Conservation (phyloP, 2,113 vertebrate genomes). For the Uropsilus gracilis region DNA sequence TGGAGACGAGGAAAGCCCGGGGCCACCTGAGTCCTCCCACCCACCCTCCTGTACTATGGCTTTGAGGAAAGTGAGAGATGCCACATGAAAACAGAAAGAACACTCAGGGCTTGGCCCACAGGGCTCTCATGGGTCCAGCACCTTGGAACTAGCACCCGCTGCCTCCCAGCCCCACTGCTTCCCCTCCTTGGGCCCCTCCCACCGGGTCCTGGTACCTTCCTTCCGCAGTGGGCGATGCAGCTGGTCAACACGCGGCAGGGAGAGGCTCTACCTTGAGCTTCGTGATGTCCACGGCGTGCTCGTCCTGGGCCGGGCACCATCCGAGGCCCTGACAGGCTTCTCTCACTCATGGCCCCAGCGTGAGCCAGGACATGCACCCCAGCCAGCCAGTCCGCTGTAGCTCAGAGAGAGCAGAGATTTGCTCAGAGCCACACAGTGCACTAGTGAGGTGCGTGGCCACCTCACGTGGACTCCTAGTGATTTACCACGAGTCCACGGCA, state of each 20-base stretch:
- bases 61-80: no score
- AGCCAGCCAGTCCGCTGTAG: neutral
- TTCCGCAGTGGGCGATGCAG: accelerated
- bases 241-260: accelerated
- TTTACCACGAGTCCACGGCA: accelerated
- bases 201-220: no score
- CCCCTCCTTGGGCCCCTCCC: no score
- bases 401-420: neutral
- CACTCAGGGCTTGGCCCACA: neutral
- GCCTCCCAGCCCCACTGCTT: accelerated
- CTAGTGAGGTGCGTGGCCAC: no score
- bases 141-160: no score
- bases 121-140: neutral
- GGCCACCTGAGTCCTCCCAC: no score
- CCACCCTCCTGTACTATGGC: no score
- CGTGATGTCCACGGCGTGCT: neutral
- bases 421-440: neutral
- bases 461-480: neutral
- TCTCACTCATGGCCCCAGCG: neutral
- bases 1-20: no score
- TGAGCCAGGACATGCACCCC: no score
- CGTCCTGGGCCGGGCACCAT: neutral
- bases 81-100: no score
- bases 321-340: neutral
- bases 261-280: neutral